Evolutionary conservation across 2,113 vertebrate genomes (phyloP).

Genomic region (Lampris megalopsis): DNA sequence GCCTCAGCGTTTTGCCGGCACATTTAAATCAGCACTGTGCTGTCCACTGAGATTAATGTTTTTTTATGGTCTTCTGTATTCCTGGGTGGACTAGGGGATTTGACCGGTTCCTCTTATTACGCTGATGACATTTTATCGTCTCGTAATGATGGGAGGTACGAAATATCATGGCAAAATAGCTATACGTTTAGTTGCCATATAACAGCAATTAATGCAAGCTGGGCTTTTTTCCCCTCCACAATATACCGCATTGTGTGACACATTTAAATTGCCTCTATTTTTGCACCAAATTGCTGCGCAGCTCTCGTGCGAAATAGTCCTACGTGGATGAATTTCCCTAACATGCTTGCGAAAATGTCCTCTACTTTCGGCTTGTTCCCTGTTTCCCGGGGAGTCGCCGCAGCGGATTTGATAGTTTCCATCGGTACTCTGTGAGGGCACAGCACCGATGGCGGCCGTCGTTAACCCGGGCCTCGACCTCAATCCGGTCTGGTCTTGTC

Average conservation of each 20-base stretch:
- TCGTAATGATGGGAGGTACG: neutral
- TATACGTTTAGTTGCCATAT: neutral
- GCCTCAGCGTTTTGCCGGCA: constrained; percentile 40
- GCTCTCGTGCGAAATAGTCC: too few species aligned
- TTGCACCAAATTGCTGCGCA: neutral
- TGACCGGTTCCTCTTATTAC: constrained; percentile 59
- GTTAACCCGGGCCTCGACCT: too few species aligned
- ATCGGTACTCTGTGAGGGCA: too few species aligned
- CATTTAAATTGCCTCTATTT: neutral
- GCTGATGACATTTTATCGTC: neutral
- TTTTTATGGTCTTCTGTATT: constrained; percentile 42
- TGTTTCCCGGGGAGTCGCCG: too few species aligned
- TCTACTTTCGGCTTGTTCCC: too few species aligned
- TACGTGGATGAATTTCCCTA: too few species aligned
- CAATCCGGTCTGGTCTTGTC: too few species aligned
- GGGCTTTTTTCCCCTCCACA: neutral
- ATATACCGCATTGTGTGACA: too few species aligned
- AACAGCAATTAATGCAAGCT: neutral
- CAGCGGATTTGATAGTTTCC: too few species aligned
- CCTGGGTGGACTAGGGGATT: constrained; percentile 26
- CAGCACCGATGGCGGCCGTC: too few species aligned
- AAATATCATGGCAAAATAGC: constrained; percentile 14
- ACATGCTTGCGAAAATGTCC: too few species aligned
- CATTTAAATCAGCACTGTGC: constrained; percentile 16
- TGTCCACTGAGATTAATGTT: constrained; percentile 19